Conservation (phyloP, 2,113 vertebrate species). For the Indri indri region DNA sequence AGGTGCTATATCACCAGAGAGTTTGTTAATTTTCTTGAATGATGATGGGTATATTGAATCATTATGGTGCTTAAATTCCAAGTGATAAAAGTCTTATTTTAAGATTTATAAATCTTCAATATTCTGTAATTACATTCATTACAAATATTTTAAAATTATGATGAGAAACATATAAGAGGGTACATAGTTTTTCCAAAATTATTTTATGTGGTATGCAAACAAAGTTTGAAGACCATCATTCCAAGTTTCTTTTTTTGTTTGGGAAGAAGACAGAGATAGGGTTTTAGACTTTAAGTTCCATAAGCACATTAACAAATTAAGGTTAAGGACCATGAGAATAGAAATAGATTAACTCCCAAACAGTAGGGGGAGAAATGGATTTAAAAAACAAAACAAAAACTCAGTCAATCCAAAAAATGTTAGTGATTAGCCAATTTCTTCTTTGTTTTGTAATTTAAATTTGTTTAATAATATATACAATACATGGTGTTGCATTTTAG, state of each 20-base stretch:
- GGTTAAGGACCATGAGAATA: not conserved
- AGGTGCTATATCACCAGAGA: too few relatives aligned
- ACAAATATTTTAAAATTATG: not conserved
- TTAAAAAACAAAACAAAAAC: not conserved
- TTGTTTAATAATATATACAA: not conserved
- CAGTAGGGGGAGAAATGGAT: not conserved
- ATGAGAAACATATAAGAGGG: not conserved
- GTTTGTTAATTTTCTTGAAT: too few relatives aligned
- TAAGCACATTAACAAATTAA: not conserved
- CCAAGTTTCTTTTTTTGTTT: not conserved
- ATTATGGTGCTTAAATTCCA: not conserved
- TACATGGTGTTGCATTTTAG: not conserved
- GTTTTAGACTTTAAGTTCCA: not conserved
- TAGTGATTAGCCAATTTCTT: not conserved
- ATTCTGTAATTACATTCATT: not conserved
- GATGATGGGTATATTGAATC: too few relatives aligned
- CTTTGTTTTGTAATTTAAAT: not conserved
- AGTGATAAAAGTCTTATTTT: not conserved
- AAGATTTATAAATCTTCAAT: not conserved
- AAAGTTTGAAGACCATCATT: not conserved
- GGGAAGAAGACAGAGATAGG: not conserved
- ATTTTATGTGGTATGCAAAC: not conserved
- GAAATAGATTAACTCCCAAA: not conserved
- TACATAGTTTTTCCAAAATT: not conserved
- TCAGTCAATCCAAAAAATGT: not conserved